These are phyloP conservation scores for Ophioninae sp. DNA, from an alignment of 2,888 invertebrate species.

Conservation along the genomic window DNA sequence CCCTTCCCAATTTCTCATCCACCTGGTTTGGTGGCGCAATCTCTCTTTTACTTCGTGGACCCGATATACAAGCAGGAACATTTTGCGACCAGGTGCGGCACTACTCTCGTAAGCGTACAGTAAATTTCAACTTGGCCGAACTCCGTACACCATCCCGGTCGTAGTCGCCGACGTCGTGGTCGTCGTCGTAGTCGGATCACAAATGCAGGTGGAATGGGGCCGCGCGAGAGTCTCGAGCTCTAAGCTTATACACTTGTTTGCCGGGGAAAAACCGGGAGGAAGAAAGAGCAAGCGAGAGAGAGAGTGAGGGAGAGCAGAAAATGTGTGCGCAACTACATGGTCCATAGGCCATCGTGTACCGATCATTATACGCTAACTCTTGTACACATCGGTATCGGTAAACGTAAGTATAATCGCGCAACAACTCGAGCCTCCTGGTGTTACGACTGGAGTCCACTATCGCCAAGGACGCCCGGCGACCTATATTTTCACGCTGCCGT, in stretches of 20 bases:
- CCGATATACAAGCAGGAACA: slow-evolving; percentile 49
- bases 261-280: slow-evolving; percentile 1
- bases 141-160: slow-evolving; percentile 63
- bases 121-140: slow-evolving; percentile 75
- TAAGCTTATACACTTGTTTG: slow-evolving; percentile 46
- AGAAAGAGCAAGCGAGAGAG: slow-evolving; percentile 34
- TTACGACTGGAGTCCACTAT: slow-evolving; percentile 44
- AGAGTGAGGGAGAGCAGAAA: slow-evolving; percentile 38
- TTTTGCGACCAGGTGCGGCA: slow-evolving; percentile 72
- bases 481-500: background rate
- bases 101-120: slow-evolving; percentile 73
- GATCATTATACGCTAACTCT: slow-evolving; percentile 73
- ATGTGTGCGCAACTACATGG: slow-evolving; percentile 47
- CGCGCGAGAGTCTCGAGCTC: slow-evolving; percentile 38
- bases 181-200: slow-evolving; percentile 47
- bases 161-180: slow-evolving; percentile 33
- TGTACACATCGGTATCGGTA: slow-evolving; percentile 68
- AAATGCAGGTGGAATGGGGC: slow-evolving; percentile 47
- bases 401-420: slow-evolving; percentile 4
- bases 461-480: background rate
- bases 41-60: slow-evolving; percentile 44
- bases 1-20: background rate
- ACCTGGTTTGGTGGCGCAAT: slow-evolving; percentile 18
- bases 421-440: slow-evolving; percentile 18
- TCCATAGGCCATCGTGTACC: slow-evolving; percentile 54